Base-by-base conservation (phyloP, 2,113 vertebrate species). In the Synodontis membranacea region DNA sequence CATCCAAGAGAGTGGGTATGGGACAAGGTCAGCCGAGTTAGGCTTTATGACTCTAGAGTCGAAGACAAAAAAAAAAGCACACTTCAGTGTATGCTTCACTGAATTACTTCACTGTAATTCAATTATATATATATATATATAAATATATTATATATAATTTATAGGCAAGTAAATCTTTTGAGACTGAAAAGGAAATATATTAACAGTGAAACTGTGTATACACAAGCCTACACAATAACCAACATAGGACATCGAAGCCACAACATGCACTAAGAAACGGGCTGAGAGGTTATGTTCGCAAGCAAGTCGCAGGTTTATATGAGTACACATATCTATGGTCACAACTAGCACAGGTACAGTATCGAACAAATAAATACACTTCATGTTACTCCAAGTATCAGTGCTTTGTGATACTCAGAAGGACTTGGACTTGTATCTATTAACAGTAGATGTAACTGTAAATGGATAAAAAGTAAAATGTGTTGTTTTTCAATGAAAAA, bases 11-110 rank as follows among this genome's bases (percentile, higher is more conserved):
- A 79, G 23, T 79, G 74, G 44, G 42, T 42, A 48, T 80, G 48
- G 84, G 46, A 66, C 54, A 50, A 80, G 75, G 60, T 25, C 75
- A 54, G 74, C 39, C n/a, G 34, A 79, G 58, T 34, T 58, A 39
- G 74, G 4, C 60, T 12, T 68, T 86, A 39, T 39, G 34, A 54
- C 39, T 50, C 8, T 39, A 25, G 52, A 80, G 52, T 58, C 37
- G 7, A 56, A 80, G 50, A 80, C 9, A 58, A n/a, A n/a, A n/a
- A n/a, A n/a, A n/a, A n/a, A 58, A 80, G 78, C 42, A 28, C 78
- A 79, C 21, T 79, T 64, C 42, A 50, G 19, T 78, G 28, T n/a
- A 66, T n/a, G n/a, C n/a, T n/a, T n/a, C 50, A 54, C 44, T n/a
- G 34, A 50, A 83, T 84, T 31, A 84, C 21, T 42, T 42, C 21